These are phyloP conservation scores for Ectemnius continuus DNA, from an alignment of 2,888 invertebrate genomes.

Conservation along the genomic window DNA sequence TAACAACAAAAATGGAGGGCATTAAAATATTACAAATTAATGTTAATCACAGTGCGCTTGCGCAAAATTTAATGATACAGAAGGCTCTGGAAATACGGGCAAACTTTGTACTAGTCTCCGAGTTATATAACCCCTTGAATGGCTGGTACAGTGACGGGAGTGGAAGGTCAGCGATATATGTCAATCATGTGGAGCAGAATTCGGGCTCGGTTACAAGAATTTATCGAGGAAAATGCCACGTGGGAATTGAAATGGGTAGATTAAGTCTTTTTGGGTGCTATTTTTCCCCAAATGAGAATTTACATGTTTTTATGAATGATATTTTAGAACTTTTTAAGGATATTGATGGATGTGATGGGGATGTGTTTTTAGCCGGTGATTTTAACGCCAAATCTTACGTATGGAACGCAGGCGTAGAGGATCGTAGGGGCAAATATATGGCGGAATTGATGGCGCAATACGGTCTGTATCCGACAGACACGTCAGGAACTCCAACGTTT, in stretches of 20 bases:
- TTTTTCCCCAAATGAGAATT: neutral
- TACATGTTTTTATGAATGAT: too few relatives aligned
- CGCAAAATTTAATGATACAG: neutral
- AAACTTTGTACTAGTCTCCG: neutral
- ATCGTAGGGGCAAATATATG: too few relatives aligned
- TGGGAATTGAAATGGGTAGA: neutral
- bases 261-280: neutral
- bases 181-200: neutral
- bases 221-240: neutral
- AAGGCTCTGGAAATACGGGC: neutral
- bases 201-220: too few relatives aligned
- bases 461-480: too few relatives aligned
- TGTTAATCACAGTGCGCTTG: neutral
- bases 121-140: neutral
- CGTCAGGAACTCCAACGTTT: too few relatives aligned
- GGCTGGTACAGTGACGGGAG: neutral
- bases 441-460: too few relatives aligned
- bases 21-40: neutral
- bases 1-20: neutral
- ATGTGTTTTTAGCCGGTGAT: too few relatives aligned
- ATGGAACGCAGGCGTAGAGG: too few relatives aligned
- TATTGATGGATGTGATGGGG: too few relatives aligned
- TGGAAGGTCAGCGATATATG: neutral
- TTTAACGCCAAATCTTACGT: too few relatives aligned
- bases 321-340: too few relatives aligned